Percentiles rank a stretch among this genome's conserved stretches.
Conservation (phyloP, 2,888 invertebrate species). For the Drosophila planitibia region DNA sequence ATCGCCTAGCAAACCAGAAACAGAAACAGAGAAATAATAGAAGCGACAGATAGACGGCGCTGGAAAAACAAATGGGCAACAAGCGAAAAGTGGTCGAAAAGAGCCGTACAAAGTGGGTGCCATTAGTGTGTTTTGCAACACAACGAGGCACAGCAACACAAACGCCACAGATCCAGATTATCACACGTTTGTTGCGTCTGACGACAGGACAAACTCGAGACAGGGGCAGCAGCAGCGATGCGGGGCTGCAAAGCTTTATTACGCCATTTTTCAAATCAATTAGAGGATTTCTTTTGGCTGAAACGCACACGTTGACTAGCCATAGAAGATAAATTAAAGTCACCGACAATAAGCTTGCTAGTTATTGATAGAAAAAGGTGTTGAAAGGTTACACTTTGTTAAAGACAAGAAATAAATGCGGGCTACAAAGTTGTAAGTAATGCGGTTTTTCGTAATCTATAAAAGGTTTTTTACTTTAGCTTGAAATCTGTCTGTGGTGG, state of each 20-base stretch:
- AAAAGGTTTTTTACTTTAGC: neutral
- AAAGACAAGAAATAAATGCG: neutral
- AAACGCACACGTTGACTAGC: conserved; percentile 26
- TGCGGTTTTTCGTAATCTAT: neutral
- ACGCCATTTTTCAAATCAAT: conserved; percentile 59
- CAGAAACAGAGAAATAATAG: conserved; percentile 1
- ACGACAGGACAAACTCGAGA: conserved; percentile 19
- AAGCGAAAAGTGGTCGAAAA: conserved; percentile 56
- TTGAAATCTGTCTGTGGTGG: neutral
- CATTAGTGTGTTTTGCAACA: conserved; percentile 64
- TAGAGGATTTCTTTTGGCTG: conserved; percentile 35
- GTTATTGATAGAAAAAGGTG: conserved; percentile 29
- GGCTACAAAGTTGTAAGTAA: neutral
- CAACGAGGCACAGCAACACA: conserved; percentile 7
- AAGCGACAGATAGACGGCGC: conserved; percentile 25
- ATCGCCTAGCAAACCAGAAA: neutral
- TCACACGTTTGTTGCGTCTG: conserved; percentile 53
- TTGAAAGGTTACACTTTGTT: conserved; percentile 17
- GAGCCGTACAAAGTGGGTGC: conserved; percentile 63
- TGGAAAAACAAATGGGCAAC: conserved; percentile 62
- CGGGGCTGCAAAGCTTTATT: conserved; percentile 23
- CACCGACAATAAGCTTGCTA: conserved; percentile 16
- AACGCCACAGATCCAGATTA: conserved; percentile 51
- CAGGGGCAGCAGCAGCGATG: neutral
- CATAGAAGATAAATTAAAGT: conserved; percentile 26